Evolutionary conservation across 2,113 vertebrate genomes (phyloP).

Genomic region (Leptosomus discolor): DNA sequence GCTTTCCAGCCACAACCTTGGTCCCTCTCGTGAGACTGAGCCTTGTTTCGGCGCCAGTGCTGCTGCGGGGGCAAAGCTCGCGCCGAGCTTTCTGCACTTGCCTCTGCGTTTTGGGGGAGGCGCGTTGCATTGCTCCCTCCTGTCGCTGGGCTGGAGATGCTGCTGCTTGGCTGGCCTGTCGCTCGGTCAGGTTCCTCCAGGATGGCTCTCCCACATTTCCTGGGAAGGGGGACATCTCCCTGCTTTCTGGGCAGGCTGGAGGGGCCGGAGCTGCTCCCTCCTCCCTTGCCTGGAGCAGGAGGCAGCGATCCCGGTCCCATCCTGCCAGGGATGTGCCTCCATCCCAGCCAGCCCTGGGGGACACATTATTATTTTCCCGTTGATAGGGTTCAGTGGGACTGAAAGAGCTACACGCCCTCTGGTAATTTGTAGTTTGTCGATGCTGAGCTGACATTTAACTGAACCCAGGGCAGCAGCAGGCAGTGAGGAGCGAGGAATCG

Average conservation of each 20-base stretch:
- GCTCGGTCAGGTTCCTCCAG: rapidly evolving
- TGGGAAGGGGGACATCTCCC: background rate
- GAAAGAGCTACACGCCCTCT: slow-evolving; percentile 53
- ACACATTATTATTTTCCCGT: slow-evolving; percentile 14
- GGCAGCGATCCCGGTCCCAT: background rate
- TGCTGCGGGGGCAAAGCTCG: too few species aligned
- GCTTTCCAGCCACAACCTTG: background rate
- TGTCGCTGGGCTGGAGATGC: background rate
- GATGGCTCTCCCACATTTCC: background rate
- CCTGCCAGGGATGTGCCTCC: background rate
- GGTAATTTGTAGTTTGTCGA: slow-evolving; percentile 51
- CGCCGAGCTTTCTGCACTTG: background rate
- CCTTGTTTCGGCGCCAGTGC: background rate
- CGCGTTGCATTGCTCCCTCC: background rate
- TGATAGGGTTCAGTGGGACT: slow-evolving; percentile 57
- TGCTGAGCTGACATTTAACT: slow-evolving; percentile 62
- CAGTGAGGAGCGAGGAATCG: slow-evolving; percentile 31
- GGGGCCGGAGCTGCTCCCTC: background rate
- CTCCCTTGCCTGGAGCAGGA: background rate
- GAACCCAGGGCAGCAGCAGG: slow-evolving; percentile 65
- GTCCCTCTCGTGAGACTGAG: background rate
- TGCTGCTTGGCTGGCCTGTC: background rate
- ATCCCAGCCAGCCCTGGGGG: slow-evolving; percentile 1
- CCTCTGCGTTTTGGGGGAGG: background rate
- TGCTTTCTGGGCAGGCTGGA: background rate